Evolutionary conservation across 2,113 vertebrate species (phyloP).

Genomic region (Calyptommatus sinebrachiatus): DNA sequence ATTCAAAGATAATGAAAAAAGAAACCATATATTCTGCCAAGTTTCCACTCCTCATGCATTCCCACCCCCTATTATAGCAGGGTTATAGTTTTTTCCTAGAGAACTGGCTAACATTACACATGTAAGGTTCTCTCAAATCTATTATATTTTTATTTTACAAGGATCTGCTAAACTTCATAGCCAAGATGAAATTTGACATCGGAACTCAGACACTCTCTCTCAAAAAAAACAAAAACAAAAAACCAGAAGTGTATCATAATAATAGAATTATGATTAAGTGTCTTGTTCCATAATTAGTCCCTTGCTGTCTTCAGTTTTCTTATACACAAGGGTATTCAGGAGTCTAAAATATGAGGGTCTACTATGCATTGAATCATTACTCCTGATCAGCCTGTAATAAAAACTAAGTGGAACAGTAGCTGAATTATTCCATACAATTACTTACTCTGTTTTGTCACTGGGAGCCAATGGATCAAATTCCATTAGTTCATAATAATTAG

Average conservation of each 20-base stretch:
- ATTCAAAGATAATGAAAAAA: too few relatives aligned
- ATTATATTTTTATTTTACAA: too few relatives aligned
- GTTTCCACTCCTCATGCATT: not conserved
- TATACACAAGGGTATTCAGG: not conserved
- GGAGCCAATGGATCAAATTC: conserved; percentile 80
- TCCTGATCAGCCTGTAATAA: not conserved
- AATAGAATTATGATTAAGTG: not conserved
- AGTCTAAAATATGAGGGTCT: too few relatives aligned
- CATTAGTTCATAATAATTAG: conserved; percentile 75
- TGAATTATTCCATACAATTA: conserved; percentile 50
- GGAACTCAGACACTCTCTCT: too few relatives aligned
- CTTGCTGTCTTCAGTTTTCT: too few relatives aligned
- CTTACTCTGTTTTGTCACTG: conserved; percentile 70
- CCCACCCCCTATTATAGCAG: not conserved
- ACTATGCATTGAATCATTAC: not conserved
- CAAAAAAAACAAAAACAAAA: too few relatives aligned
- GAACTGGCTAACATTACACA: not conserved
- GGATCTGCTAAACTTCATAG: not conserved
- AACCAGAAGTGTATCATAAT: not conserved
- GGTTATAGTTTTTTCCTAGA: not conserved
- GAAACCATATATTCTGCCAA: too few relatives aligned
- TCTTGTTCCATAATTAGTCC: too few relatives aligned
- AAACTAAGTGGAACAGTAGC: not conserved
- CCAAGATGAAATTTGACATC: not conserved
- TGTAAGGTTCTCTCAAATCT: not conserved